A percentile compares a stretch with the other conserved stretches of the same genome.
Evolutionary conservation across 2,797 vertebrate genomes (phyloP).

Genomic region (Babyrousa celebensis): DNA sequence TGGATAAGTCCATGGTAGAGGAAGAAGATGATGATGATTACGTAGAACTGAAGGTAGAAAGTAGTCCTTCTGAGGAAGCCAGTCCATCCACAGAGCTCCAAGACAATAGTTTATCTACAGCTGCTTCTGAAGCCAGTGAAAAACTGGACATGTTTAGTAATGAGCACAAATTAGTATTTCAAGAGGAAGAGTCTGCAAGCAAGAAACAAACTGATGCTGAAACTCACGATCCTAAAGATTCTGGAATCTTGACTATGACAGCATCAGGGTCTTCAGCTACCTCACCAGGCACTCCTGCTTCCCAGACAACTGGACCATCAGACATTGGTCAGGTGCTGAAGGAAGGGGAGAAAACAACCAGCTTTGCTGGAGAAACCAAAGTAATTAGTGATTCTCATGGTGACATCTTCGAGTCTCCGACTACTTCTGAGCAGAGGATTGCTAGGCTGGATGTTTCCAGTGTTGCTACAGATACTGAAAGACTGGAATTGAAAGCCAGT

Average conservation of each 20-base stretch:
- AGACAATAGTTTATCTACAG: conserved; percentile 10
- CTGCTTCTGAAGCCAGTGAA: conserved; percentile 74
- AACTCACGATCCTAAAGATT: conserved; percentile 71
- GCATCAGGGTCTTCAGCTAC: conserved; percentile 62
- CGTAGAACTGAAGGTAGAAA: conserved; percentile 91
- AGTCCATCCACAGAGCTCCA: conserved; percentile 66
- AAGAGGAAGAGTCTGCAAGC: conserved; percentile 62
- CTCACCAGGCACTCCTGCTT: conserved; percentile 70
- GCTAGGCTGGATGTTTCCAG: conserved; percentile 97
- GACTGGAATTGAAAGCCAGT: conserved; percentile 95
- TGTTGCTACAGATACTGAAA: conserved; percentile 98
- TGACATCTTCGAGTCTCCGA: conserved; percentile 81
- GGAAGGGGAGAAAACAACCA: conserved; percentile 55
- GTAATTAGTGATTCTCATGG: conserved; percentile 47
- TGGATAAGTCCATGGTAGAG: conserved; percentile 87
- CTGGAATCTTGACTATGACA: neutral
- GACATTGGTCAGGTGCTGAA: conserved; percentile 75
- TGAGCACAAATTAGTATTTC: conserved; percentile 83
- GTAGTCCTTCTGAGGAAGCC: conserved; percentile 86
- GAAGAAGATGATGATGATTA: conserved; percentile 91
- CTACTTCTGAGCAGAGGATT: conserved; percentile 95
- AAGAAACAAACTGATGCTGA: conserved; percentile 68
- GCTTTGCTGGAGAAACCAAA: conserved; percentile 67
- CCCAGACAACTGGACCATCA: conserved; percentile 59
- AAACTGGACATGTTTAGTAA: conserved; percentile 79